A percentile compares a stretch with the other conserved stretches of the same genome.
Conservation (phyloP, 2,797 vertebrate species). For the Eremophila alpestris region DNA sequence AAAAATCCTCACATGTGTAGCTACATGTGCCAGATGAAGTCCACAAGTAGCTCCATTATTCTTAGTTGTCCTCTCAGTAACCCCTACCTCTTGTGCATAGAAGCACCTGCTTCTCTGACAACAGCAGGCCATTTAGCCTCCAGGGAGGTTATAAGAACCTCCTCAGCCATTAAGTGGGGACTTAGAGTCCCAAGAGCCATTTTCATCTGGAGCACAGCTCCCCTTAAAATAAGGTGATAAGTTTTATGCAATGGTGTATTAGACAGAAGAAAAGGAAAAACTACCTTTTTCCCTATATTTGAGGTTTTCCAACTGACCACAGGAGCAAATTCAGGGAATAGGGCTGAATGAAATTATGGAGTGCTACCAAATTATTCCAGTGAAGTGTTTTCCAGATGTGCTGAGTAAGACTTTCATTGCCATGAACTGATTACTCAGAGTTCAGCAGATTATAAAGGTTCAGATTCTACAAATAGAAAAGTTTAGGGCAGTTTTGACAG, state of each 20-base stretch:
- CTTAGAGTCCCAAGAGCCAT: background rate
- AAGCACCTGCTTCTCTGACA: constrained; percentile 28
- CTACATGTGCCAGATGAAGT: background rate
- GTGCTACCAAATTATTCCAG: background rate
- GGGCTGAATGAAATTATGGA: constrained; percentile 12
- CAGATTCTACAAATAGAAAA: background rate
- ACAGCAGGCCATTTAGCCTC: constrained; percentile 5
- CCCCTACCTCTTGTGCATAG: background rate
- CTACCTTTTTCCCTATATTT: background rate
- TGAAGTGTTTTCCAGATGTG: constrained; percentile 15
- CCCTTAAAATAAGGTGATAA: constrained; percentile 17
- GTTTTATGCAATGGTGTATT: background rate
- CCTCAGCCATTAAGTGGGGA: background rate
- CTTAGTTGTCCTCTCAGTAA: constrained; percentile 24
- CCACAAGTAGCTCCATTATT: background rate
- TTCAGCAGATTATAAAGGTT: background rate
- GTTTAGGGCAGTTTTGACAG: background rate
- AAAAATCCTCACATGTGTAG: background rate
- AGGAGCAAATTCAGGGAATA: background rate
- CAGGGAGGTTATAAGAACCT: background rate
- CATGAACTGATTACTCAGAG: background rate
- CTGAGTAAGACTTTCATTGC: background rate
- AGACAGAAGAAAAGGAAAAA: background rate
- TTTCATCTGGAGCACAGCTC: background rate
- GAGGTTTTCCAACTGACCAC: constrained; percentile 5